Evolutionary conservation across 2,888 invertebrate species (phyloP).

Genomic region (Ophioninae sp.): DNA sequence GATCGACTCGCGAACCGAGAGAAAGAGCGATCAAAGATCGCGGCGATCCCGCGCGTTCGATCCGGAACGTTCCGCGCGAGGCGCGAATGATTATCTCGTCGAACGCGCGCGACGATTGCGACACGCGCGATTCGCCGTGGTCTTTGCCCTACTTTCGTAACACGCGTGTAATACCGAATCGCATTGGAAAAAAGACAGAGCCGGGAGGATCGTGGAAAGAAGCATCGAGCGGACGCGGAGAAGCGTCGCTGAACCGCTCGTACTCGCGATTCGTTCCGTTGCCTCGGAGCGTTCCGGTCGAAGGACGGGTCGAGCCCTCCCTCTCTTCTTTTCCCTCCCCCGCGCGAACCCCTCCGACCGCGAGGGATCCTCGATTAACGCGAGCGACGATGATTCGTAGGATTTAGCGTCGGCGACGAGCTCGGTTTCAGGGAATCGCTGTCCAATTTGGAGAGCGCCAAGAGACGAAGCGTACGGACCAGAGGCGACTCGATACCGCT

Average conservation of each 20-base stretch:
- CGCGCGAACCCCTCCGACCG: neutral
- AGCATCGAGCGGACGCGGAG: neutral
- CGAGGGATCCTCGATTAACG: neutral
- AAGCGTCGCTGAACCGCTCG: constrained; percentile 17
- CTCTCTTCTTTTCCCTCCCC: no score
- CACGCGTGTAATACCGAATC: constrained; percentile 38
- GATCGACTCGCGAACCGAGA: no score
- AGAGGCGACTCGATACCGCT: constrained; percentile 68
- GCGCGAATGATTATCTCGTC: constrained; percentile 30
- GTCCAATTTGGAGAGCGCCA: constrained; percentile 88
- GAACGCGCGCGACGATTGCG: constrained; percentile 35
- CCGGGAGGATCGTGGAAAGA: constrained; percentile 11
- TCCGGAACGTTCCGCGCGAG: neutral
- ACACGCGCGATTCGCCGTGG: constrained; percentile 34
- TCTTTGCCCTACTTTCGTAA: constrained; percentile 58
- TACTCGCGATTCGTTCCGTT: constrained; percentile 33
- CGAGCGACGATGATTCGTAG: constrained; percentile 81
- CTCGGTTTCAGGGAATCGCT: constrained; percentile 92
- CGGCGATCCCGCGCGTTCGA: neutral
- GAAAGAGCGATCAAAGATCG: neutral
- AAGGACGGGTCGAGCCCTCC: constrained; percentile 5
- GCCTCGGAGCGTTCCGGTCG: constrained; percentile 45
- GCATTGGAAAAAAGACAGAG: constrained; percentile 29
- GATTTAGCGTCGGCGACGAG: constrained; percentile 93
- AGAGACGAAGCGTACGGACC: constrained; percentile 85